Conservation (phyloP, 2,888 invertebrate genomes). For the Brachypalpus laphriformis region DNA sequence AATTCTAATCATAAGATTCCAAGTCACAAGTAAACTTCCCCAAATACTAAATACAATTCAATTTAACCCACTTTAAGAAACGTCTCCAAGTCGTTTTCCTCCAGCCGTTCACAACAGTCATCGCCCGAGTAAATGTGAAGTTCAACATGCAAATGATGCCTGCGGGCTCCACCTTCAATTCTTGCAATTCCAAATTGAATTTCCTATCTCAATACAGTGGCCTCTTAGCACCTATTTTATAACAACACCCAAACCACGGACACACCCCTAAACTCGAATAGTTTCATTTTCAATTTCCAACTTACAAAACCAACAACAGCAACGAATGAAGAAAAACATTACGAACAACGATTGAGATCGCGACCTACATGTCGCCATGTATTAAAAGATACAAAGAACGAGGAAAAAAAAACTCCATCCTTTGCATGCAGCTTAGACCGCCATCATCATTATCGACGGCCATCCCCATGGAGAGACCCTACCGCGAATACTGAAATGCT, state of each 20-base stretch:
- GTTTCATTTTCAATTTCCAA: background rate
- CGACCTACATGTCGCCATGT: slow-evolving; percentile 60
- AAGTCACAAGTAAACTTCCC: no score
- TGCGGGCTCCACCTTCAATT: slow-evolving; percentile 46
- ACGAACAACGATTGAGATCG: slow-evolving; percentile 45
- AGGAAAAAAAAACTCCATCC: background rate
- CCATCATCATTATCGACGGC: slow-evolving; percentile 16
- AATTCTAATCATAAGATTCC: no score
- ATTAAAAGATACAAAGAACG: slow-evolving; percentile 13
- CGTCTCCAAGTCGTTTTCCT: background rate
- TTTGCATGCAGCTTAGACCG: slow-evolving; percentile 41
- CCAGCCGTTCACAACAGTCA: background rate
- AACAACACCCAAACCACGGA: slow-evolving; percentile 41
- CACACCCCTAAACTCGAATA: slow-evolving; percentile 44
- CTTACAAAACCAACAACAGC: background rate
- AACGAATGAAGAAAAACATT: background rate
- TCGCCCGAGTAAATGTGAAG: slow-evolving; percentile 36
- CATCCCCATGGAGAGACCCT: slow-evolving; percentile 34
- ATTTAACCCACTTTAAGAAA: no score
- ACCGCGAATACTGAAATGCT: slow-evolving; percentile 54
- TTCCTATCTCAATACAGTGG: slow-evolving; percentile 36
- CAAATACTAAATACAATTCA: no score
- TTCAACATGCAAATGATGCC: slow-evolving; percentile 59
- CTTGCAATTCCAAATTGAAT: slow-evolving; percentile 33
- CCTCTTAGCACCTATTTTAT: slow-evolving; percentile 38